Conservation (phyloP, 2,888 invertebrate genomes). For the Deilephila porcellus region DNA sequence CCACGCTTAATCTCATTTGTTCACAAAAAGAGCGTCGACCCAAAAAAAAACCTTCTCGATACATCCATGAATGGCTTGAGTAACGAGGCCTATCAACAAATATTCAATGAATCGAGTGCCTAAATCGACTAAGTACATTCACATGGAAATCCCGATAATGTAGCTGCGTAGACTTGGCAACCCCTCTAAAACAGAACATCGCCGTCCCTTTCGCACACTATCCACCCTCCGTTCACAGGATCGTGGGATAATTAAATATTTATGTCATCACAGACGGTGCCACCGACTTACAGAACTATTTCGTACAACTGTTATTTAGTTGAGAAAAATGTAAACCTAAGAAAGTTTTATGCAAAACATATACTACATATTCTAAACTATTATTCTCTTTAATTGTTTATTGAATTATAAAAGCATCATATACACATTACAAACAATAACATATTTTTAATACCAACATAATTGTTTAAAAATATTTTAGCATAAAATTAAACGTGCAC, state of each 20-base stretch:
- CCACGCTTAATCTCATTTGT: not conserved
- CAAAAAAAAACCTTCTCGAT: conserved; percentile 1
- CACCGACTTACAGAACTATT: conserved; percentile 37
- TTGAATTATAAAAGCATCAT: not conserved
- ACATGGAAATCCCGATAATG: conserved; percentile 65
- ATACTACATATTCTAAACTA: not conserved
- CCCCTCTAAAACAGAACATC: conserved; percentile 70
- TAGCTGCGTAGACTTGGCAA: conserved; percentile 66
- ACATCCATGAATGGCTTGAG: conserved; percentile 16
- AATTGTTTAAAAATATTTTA: not conserved
- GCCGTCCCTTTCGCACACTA: conserved; percentile 68
- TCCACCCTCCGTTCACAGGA: conserved; percentile 69
- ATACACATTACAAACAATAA: not conserved
- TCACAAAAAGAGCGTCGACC: conserved; percentile 3
- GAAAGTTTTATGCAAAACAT: not conserved
- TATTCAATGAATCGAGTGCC: conserved; percentile 41
- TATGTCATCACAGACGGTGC: conserved; percentile 67
- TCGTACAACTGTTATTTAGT: conserved; percentile 21
- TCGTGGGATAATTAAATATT: conserved; percentile 83
- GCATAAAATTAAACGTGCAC: not conserved
- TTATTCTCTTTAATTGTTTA: too few relatives aligned
- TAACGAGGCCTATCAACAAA: conserved; percentile 24
- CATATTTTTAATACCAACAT: not conserved
- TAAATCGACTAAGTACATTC: conserved; percentile 52
- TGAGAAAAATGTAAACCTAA: not conserved